phyloP scores from a whole-genome alignment of 2,797 vertebrate genomes.

The Amphiprion clarkii region DNA sequence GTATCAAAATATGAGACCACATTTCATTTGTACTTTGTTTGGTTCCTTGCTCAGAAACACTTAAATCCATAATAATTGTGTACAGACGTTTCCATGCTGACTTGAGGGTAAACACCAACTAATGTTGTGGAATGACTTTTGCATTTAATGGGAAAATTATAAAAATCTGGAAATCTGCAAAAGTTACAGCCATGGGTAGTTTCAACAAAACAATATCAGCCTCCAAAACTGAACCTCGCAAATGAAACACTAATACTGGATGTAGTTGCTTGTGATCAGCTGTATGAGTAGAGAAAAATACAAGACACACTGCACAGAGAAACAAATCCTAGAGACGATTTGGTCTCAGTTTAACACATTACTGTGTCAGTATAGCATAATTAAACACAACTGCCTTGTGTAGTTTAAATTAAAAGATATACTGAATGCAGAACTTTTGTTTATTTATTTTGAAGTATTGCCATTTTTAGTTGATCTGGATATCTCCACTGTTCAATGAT shows the following conservation, averaged over 20 bases:
- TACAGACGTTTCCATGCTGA: constrained; percentile 2
- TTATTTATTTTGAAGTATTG: too few relatives aligned
- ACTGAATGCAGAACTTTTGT: too few relatives aligned
- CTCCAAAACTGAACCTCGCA: constrained; percentile 2
- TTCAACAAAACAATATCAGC: constrained; percentile 1
- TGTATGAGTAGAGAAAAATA: not conserved
- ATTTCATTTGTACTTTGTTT: not conserved
- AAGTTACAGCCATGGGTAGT: not conserved
- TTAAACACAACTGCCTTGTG: too few relatives aligned
- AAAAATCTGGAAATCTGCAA: constrained; percentile 2
- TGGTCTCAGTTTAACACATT: constrained; percentile 17
- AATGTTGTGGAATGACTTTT: constrained; percentile 21
- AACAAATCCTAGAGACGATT: constrained; percentile 1
- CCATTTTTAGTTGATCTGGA: too few relatives aligned
- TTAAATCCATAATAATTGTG: not conserved
- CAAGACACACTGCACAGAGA: not conserved
- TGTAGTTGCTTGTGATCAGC: not conserved
- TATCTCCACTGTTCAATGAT: too few relatives aligned
- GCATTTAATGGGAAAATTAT: constrained; percentile 10
- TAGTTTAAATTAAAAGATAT: too few relatives aligned
- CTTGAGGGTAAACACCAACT: not conserved
- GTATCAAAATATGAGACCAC: constrained; percentile 27
- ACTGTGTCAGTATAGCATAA: too few relatives aligned
- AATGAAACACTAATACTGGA: not conserved
- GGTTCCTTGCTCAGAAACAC: not conserved